Base-by-base conservation (phyloP, 2,797 vertebrate species). In the Neosalanx taihuensis region DNA sequence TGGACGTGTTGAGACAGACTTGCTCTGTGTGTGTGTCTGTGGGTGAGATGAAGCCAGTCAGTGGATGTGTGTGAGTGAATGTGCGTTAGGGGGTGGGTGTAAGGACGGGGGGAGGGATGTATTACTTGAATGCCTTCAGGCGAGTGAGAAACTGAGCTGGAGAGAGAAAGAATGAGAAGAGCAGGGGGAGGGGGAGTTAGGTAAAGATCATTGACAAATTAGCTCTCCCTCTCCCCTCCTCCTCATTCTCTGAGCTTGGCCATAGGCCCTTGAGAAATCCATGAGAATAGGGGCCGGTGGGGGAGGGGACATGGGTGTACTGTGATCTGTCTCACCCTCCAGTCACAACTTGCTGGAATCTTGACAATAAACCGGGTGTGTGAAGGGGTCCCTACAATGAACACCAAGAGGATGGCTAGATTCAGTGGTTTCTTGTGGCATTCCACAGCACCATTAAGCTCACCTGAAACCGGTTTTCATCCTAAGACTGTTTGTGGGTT, bases 171-270 rank as follows among this genome's bases (percentile, higher is more conserved):
- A 83, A 64, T 73, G 64, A 77, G 71, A 29, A 37, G 51, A 69
- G 75, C 72, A 64, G 68, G 83, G 82, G 79, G 79, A 75, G 81
- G 86, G 87, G 91, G 89, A 92, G 92, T 92, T 92, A 92, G 87
- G 87, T 89, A 85, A 90, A 92, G 89, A 92, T 92, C 90, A 92
- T 86, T 91, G 91, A 93, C 86, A 90, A 93, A 93, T 90, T 92
- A 91, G 87, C 88, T 85, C 84, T 81, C 83, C 81, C 84, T 83
- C 80, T 78, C 77, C 77, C 78, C 84, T 74, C 76, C 71, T 72
- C 6, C 71, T 80, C 76, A 2, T 37, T 41, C 37, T 41, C 37
- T 41, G 1, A 10, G 37, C 59, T 80, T 81, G 80, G 78, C 86
- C 80, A 78, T 56, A 79, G 74, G 84, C 87, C 87, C 84, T 79